Evolutionary conservation across 2,113 vertebrate species (phyloP).

Genomic region (Myiozetetes cayanensis): DNA sequence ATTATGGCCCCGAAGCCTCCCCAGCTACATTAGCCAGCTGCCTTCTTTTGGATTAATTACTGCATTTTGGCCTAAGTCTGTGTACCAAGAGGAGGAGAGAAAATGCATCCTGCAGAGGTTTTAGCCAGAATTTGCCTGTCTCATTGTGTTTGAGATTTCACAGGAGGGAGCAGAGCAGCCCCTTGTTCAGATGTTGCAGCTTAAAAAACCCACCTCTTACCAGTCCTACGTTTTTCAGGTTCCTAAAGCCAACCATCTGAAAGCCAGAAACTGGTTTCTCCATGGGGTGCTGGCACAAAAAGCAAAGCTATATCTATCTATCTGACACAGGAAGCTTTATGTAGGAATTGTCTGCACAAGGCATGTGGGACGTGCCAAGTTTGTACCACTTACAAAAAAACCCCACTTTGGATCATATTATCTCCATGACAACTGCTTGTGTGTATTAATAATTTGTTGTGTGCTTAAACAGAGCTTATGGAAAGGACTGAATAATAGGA

Average conservation of each 20-base stretch:
- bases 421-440: constrained; percentile 54
- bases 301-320: neutral
- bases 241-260: neutral
- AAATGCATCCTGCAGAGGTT: neutral
- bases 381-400: neutral
- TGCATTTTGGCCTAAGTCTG: neutral
- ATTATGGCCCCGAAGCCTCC: neutral
- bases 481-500: neutral
- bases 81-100: neutral
- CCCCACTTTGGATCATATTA: neutral
- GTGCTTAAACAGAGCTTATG: neutral
- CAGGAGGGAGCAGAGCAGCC: neutral
- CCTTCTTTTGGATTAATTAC: neutral
- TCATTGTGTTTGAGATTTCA: neutral
- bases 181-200: neutral
- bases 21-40: neutral
- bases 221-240: neutral
- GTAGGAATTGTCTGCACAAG: neutral
- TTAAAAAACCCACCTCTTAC: neutral
- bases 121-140: neutral
- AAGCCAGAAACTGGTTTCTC: neutral
- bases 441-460: constrained; percentile 1
- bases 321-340: neutral
- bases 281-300: neutral
- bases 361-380: neutral